phyloP scores from a whole-genome alignment of 2,888 invertebrate species.

The Heliconius ismenius region DNA sequence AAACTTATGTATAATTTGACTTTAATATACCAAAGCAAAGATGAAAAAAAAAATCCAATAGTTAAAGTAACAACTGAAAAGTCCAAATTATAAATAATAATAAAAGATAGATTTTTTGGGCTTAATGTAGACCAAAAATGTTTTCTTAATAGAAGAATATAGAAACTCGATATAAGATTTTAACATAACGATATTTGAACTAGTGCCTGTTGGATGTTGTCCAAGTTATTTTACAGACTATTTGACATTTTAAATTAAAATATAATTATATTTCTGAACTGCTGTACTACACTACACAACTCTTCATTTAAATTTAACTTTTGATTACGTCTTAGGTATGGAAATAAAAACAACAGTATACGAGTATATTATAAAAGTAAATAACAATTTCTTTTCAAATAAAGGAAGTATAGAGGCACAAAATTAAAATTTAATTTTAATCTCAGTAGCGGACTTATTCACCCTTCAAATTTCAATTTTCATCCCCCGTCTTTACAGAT shows the following conservation, averaged over 20 bases:
- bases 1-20: no score
- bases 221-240: constrained; percentile 1
- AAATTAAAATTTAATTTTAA: constrained; percentile 34
- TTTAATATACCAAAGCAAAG: no score
- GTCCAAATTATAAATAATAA: no score
- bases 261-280: neutral
- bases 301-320: no score
- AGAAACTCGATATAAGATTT: neutral
- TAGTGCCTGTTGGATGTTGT: neutral
- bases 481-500: constrained; percentile 37
- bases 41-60: no score
- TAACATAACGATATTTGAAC: neutral
- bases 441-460: constrained; percentile 28
- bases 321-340: no score
- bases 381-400: constrained; percentile 6
- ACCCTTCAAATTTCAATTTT: constrained; percentile 41
- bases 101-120: no score
- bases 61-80: no score
- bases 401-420: constrained; percentile 8
- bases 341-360: neutral
- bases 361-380: no score
- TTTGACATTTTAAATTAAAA: neutral
- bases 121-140: no score
- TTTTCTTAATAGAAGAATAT: no score
- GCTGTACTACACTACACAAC: no score